Conservation (phyloP, 2,888 invertebrate species). For the Exocentrus adspersus region DNA sequence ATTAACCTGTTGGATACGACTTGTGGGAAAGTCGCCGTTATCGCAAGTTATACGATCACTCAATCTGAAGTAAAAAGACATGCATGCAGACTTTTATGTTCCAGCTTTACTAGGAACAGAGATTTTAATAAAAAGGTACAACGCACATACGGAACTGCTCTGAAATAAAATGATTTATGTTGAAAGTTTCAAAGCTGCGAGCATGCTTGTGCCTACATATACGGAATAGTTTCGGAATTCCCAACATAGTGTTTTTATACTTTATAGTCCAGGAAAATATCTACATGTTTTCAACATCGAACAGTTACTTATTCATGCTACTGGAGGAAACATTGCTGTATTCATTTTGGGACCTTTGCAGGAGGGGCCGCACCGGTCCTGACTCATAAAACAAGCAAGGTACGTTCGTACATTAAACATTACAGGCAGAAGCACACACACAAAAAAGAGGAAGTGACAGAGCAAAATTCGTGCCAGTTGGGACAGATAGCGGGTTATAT, state of each 20-base stretch:
- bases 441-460: slow-evolving; percentile 45
- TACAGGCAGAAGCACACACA: slow-evolving; percentile 31
- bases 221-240: background rate
- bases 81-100: too few relatives aligned
- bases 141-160: background rate
- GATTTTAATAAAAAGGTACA: background rate
- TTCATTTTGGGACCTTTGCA: too few relatives aligned
- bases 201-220: background rate
- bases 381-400: background rate
- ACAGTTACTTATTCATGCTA: too few relatives aligned
- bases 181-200: background rate
- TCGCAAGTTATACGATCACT: background rate
- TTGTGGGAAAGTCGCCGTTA: background rate
- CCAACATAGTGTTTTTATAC: too few relatives aligned
- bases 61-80: too few relatives aligned
- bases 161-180: background rate
- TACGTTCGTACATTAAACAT: background rate
- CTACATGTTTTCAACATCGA: background rate
- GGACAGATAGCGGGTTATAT: slow-evolving; percentile 60
- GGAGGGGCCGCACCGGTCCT: too few relatives aligned
- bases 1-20: background rate
- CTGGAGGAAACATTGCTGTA: too few relatives aligned
- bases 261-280: background rate
- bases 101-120: background rate
- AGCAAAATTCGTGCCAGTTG: slow-evolving; percentile 67